Evolutionary conservation across 2,888 invertebrate species (phyloP).

Genomic region (Heliothis peltigera): DNA sequence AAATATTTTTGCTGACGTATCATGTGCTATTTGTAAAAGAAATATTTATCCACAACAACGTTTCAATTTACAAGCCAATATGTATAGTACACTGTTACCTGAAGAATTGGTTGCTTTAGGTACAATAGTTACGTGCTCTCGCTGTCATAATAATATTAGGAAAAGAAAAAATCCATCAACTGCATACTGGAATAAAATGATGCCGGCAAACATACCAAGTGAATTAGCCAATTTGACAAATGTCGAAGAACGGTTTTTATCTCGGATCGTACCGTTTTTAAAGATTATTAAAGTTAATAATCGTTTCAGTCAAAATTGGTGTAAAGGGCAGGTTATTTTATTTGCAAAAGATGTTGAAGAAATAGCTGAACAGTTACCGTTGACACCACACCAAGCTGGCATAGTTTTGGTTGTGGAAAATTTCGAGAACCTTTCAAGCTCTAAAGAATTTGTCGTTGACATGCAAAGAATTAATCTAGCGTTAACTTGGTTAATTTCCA

Average conservation of each 20-base stretch:
- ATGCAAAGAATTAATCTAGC: conserved; percentile 1
- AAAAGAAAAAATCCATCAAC: conserved; percentile 7
- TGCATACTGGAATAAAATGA: conserved; percentile 19
- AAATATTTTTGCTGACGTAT: conserved; percentile 4
- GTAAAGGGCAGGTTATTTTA: conserved; percentile 11
- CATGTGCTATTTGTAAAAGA: conserved; percentile 3
- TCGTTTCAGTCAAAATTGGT: conserved; percentile 13
- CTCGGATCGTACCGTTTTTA: conserved; percentile 2
- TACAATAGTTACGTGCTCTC: conserved; percentile 2
- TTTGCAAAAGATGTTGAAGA: conserved; percentile 16
- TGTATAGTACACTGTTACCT: neutral
- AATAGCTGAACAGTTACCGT: conserved; percentile 14
- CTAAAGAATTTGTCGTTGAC: conserved; percentile 14
- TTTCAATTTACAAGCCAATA: conserved; percentile 1
- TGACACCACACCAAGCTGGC: conserved; percentile 9
- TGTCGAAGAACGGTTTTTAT: conserved; percentile 14
- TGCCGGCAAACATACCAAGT: neutral
- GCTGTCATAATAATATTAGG: neutral
- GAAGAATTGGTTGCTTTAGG: conserved; percentile 4
- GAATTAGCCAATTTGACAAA: conserved; percentile 14
- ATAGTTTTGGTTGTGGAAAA: conserved; percentile 12
- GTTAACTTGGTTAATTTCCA: conserved; percentile 17
- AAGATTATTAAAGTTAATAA: neutral
- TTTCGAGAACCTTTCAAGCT: conserved; percentile 2
- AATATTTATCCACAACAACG: conserved; percentile 8